Evolutionary conservation across 1,140 invertebrate species (phyloP).

Genomic region (Drosophila paulistorum): DNA sequence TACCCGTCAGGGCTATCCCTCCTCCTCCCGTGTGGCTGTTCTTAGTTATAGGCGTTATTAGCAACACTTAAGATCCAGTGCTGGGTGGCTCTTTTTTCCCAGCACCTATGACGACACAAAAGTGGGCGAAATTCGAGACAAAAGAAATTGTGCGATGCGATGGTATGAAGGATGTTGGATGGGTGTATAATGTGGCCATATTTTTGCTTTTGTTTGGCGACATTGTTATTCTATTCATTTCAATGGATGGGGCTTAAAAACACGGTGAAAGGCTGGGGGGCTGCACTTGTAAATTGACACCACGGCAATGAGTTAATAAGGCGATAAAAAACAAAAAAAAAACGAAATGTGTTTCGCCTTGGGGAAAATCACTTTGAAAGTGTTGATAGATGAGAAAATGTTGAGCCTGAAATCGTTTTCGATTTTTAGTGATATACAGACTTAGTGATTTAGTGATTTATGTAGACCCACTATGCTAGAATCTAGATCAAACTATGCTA

Average conservation of each 20-base stretch:
- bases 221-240: slow-evolving; percentile 32
- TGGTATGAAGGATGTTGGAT: not conserved
- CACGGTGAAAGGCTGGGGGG: not conserved
- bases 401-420: no score
- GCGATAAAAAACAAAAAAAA: slow-evolving; percentile 45
- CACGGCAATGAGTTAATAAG: slow-evolving; percentile 78
- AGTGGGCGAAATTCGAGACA: slow-evolving; percentile 42
- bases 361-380: not conserved
- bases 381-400: no score
- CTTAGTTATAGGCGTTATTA: slow-evolving; percentile 79
- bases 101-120: slow-evolving; percentile 29
- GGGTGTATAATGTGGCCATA: slow-evolving; percentile 46
- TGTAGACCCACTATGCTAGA: no score
- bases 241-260: slow-evolving; percentile 19
- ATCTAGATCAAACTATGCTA: no score
- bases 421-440: no score
- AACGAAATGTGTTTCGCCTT: not conserved
- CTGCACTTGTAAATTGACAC: slow-evolving; percentile 67
- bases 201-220: slow-evolving; percentile 61
- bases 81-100: slow-evolving; percentile 19
- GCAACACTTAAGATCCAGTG: slow-evolving; percentile 66
- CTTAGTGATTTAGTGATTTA: no score
- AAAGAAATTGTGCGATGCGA: slow-evolving; percentile 15
- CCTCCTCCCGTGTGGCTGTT: slow-evolving; percentile 33
- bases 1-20: not conserved